Evolutionary conservation across 2,797 vertebrate genomes (phyloP).

Genomic region (Hyperoplus immaculatus): DNA sequence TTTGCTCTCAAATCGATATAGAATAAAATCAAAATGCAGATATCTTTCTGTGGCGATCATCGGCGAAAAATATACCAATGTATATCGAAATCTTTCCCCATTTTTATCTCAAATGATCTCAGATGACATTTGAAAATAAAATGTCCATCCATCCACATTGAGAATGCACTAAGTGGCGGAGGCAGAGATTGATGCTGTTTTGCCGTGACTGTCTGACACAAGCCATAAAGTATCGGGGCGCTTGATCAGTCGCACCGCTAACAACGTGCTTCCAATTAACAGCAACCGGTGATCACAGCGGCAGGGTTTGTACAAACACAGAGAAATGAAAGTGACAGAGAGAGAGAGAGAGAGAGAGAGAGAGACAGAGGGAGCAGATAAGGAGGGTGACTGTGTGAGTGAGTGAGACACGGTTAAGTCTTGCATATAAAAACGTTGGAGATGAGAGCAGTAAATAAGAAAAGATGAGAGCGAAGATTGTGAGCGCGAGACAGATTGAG

Average conservation of each 20-base stretch:
- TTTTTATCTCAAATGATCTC: constrained; percentile 25
- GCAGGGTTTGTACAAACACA: constrained; percentile 77
- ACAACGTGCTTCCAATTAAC: constrained; percentile 86
- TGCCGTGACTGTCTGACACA: constrained; percentile 68
- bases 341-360: constrained; percentile 55
- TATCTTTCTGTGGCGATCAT: background rate
- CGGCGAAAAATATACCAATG: too few species aligned
- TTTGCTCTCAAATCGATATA: constrained; percentile 7
- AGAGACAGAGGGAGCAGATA: constrained; percentile 55
- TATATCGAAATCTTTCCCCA: constrained; percentile 9
- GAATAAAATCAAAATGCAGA: background rate
- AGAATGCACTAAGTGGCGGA: constrained; percentile 33
- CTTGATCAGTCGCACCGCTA: constrained; percentile 77
- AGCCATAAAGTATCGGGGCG: constrained; percentile 73
- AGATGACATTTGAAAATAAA: constrained; percentile 8
- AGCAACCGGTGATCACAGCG: constrained; percentile 80
- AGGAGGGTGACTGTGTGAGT: constrained; percentile 48
- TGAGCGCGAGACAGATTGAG: constrained; percentile 2
- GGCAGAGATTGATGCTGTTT: constrained; percentile 59
- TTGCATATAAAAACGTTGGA: constrained; percentile 73
- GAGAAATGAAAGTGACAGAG: constrained; percentile 60
- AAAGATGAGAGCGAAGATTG: constrained; percentile 47
- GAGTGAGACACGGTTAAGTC: constrained; percentile 50
- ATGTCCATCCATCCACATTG: background rate
- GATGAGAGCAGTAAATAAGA: constrained; percentile 58